These are phyloP conservation scores for Mormoops blainvillei DNA, from an alignment of 2,113 vertebrate genomes.

Conservation along the genomic window DNA sequence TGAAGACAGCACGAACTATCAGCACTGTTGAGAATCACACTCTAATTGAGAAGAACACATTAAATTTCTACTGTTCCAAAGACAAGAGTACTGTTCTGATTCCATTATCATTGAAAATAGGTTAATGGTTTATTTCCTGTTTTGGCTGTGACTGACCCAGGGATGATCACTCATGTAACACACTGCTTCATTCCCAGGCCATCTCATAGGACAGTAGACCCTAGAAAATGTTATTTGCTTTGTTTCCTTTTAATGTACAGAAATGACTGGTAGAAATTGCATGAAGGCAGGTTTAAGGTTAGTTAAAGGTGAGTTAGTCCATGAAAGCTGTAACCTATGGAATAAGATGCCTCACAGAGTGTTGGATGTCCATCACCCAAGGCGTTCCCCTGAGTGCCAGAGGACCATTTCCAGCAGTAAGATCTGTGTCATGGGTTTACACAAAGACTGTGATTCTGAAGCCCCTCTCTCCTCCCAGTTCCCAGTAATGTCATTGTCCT, in stretches of 20 bases:
- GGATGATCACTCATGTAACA: background rate
- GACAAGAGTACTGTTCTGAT: background rate
- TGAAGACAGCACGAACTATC: accelerated
- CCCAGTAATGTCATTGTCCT: background rate
- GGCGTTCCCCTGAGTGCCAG: background rate
- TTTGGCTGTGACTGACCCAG: background rate
- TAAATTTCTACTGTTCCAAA: background rate
- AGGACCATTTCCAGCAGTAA: background rate
- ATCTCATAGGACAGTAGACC: background rate
- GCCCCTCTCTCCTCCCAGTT: background rate
- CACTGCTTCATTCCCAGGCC: background rate
- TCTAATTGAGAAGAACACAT: background rate
- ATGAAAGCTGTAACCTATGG: background rate
- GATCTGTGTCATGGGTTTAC: background rate
- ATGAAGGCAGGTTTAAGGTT: background rate
- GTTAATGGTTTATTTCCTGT: background rate
- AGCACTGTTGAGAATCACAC: background rate
- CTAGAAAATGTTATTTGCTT: background rate
- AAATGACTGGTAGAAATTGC: background rate
- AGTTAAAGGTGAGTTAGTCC: background rate
- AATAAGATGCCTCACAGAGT: background rate
- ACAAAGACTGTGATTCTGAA: background rate
- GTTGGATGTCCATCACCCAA: accelerated
- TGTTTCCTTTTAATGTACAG: background rate
- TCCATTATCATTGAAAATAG: background rate